These are phyloP conservation scores for Papilio helenus DNA, from an alignment of 1,140 invertebrate species.

Conservation along the genomic window DNA sequence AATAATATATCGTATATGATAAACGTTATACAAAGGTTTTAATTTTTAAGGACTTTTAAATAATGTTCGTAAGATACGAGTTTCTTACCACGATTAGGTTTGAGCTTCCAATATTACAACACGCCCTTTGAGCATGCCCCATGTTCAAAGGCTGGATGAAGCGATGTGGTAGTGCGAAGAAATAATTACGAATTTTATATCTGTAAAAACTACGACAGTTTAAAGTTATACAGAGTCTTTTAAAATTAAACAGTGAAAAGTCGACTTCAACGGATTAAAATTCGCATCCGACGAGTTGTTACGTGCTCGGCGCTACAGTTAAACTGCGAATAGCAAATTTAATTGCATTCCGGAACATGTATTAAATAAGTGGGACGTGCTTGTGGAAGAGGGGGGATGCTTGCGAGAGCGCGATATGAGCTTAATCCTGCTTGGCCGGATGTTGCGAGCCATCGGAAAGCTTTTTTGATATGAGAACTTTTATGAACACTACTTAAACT, in stretches of 20 bases:
- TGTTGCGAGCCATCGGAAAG: neutral
- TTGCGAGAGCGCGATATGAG: slow-evolving; percentile 15
- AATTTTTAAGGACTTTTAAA: no score
- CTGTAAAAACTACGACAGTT: no score
- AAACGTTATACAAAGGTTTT: no score
- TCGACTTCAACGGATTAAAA: neutral
- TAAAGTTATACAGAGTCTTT: no score
- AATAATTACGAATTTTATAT: no score
- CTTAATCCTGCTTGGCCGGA: neutral
- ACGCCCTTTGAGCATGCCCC: no score
- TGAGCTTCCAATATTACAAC: no score
- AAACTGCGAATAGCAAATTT: slow-evolving; percentile 3
- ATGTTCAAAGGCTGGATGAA: no score
- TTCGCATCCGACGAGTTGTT: neutral
- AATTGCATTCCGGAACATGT: slow-evolving; percentile 14
- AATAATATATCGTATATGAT: no score
- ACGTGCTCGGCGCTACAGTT: neutral
- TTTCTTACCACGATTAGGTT: no score
- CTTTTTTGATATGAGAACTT: slow-evolving; percentile 3
- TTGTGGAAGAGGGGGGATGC: neutral
- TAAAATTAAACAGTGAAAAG: neutral
- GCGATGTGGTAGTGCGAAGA: no score
- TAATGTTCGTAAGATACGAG: no score
- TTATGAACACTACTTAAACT: neutral
- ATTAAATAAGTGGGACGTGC: slow-evolving; percentile 7